Evolutionary conservation across 2,888 invertebrate species (phyloP).

Genomic region (Diarsia dahlii): DNA sequence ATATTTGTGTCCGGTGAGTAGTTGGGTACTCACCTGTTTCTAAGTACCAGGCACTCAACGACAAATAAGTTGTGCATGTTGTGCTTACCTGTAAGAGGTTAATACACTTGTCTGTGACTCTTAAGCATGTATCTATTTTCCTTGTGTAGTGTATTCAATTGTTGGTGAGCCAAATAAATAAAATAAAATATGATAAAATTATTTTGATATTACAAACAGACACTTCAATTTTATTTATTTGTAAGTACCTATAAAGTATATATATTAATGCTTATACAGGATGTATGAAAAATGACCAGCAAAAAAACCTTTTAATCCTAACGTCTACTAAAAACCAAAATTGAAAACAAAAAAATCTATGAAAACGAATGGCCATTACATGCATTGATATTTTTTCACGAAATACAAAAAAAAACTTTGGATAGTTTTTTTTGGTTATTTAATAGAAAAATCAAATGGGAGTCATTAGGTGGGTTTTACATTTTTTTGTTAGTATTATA

Average conservation of each 20-base stretch:
- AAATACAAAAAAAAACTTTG: not conserved
- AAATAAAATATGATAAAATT: no score
- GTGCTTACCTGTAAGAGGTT: no score
- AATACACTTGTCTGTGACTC: no score
- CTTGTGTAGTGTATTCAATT: no score
- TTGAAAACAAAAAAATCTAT: not conserved
- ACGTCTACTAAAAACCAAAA: not conserved
- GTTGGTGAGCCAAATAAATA: no score
- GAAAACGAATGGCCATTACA: not conserved
- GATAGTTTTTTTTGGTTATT: not conserved
- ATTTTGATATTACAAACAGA: no score
- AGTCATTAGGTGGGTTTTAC: not conserved
- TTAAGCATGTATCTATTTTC: no score
- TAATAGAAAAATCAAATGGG: conserved; percentile 7
- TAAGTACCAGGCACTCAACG: no score
- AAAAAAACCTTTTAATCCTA: not conserved
- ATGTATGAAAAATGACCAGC: conserved; percentile 6
- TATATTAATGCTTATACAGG: not conserved
- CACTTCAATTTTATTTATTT: not conserved
- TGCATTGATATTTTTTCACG: not conserved
- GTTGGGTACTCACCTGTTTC: no score
- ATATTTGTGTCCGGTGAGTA: no score
- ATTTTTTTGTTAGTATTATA: conserved; percentile 7
- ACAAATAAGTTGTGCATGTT: no score
- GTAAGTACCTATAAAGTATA: no score